These are phyloP conservation scores for Montipora cactus DNA, from an alignment of 64 coral and sea anemone genomes.

Conservation along the genomic window DNA sequence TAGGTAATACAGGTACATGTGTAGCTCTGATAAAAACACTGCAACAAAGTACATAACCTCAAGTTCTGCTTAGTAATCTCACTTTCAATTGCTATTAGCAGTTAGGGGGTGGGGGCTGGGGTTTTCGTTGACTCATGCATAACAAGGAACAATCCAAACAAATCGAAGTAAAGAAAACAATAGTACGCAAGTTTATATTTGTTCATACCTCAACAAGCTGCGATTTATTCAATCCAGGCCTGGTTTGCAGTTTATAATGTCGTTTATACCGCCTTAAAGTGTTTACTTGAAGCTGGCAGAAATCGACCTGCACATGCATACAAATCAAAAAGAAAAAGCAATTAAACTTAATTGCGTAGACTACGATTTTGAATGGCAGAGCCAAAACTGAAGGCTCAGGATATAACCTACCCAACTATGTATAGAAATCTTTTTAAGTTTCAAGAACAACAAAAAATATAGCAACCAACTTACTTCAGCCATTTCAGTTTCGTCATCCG, in stretches of 20 bases:
- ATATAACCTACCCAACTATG: no score
- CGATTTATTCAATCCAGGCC: constrained; percentile 94
- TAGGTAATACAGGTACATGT: no score
- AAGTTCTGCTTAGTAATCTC: no score
- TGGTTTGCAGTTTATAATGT: constrained; percentile 97
- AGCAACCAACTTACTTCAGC: constrained; percentile 71
- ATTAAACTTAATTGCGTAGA: neutral
- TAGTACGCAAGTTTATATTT: neutral
- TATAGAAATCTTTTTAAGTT: no score
- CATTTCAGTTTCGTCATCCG: constrained; percentile 91
- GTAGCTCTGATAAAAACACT: no score
- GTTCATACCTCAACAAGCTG: constrained; percentile 97
- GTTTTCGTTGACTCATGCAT: no score
- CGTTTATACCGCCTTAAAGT: constrained; percentile 97
- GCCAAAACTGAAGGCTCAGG: neutral
- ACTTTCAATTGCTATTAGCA: no score
- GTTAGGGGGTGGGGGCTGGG: no score
- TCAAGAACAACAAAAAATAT: neutral
- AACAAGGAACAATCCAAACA: no score
- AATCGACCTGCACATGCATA: constrained; percentile 76
- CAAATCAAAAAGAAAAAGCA: constrained; percentile 4
- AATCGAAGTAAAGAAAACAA: no score
- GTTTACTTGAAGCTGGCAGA: constrained; percentile 93
- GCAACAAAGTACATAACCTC: no score
- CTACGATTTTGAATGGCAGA: no score